phyloP scores from a whole-genome alignment of 2,797 vertebrate species.

The Cossypha caffra region DNA sequence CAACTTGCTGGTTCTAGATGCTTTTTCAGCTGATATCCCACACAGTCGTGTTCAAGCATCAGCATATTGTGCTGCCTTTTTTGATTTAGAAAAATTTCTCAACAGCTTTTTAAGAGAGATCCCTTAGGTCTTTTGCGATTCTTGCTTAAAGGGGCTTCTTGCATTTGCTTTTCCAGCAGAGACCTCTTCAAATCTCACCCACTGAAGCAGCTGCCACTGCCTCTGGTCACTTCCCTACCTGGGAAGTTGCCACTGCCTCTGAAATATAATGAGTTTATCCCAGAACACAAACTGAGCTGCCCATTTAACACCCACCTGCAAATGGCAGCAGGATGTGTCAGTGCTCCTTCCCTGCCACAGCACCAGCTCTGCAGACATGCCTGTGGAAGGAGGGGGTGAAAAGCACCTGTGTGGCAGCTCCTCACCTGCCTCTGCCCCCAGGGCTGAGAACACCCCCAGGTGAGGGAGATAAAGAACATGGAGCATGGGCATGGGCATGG shows the following conservation, averaged over 20 bases:
- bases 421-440: background rate
- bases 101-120: background rate
- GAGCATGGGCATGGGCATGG: background rate
- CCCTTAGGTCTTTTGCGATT: background rate
- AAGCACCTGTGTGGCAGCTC: background rate
- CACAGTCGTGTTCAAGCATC: background rate
- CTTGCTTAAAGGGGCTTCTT: background rate
- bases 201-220: background rate
- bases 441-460: background rate
- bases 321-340: background rate
- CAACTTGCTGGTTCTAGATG: background rate
- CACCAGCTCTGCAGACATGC: background rate
- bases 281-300: background rate
- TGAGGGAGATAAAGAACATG: rapidly evolving
- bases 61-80: background rate
- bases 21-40: background rate
- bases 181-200: background rate
- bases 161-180: background rate
- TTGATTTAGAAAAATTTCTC: background rate
- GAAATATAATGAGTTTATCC: background rate
- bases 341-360: background rate
- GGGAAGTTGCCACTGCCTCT: background rate
- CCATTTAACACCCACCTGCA: background rate
- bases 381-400: background rate
- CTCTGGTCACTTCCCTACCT: background rate